Evolutionary conservation across 2,113 vertebrate species (phyloP).

Genomic region (Solenodon paradoxus): DNA sequence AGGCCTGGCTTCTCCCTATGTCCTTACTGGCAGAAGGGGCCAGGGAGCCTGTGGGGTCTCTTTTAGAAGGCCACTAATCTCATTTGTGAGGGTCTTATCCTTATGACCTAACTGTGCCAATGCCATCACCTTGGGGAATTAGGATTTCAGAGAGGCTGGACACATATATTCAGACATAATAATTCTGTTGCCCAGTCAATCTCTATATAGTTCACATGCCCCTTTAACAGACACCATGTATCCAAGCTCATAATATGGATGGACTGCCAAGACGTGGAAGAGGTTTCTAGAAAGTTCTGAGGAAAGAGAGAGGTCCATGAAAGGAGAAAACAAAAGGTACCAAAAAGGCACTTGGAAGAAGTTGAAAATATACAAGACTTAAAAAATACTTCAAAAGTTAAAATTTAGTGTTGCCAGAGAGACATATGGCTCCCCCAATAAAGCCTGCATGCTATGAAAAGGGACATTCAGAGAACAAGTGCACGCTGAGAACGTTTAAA

Average conservation of each 20-base stretch:
- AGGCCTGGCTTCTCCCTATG: no score
- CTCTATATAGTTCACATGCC: not conserved
- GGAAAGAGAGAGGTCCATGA: not conserved
- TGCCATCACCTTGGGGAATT: no score
- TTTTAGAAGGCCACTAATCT: not conserved
- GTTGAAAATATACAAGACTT: not conserved
- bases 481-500: not conserved
- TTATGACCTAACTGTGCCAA: not conserved
- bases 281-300: not conserved
- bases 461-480: not conserved
- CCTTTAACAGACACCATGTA: fast-evolving
- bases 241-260: not conserved
- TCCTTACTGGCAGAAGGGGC: not conserved
- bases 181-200: not conserved
- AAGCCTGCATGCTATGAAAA: not conserved
- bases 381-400: not conserved
- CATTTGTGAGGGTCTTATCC: not conserved
- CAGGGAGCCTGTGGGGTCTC: not conserved
- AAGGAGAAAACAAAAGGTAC: not conserved
- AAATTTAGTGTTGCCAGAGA: not conserved
- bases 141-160: not conserved
- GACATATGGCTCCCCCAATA: not conserved
- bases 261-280: not conserved
- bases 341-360: not conserved
- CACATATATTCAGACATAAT: not conserved